These are phyloP conservation scores for Betta splendens DNA, from an alignment of 2,797 vertebrate species.

Conservation along the genomic window DNA sequence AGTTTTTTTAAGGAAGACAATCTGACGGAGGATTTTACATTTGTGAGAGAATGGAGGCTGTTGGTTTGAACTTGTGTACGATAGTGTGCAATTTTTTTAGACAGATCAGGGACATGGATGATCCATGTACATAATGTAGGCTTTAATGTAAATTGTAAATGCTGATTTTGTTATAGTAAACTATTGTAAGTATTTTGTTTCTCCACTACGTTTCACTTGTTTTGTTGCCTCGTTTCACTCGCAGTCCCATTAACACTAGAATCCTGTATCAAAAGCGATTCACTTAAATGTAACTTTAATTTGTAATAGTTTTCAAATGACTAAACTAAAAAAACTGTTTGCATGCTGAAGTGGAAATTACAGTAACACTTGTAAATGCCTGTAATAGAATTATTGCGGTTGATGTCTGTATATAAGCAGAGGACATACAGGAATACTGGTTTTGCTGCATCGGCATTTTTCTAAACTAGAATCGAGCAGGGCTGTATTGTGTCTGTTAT, in stretches of 20 bases:
- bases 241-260: conserved; percentile 17
- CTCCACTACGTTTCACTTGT: conserved; percentile 55
- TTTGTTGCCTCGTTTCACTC: conserved; percentile 46
- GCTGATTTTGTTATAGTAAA: conserved; percentile 51
- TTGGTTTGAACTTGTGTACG: conserved; percentile 68
- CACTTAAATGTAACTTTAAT: not conserved
- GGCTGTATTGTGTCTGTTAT: conserved; percentile 77
- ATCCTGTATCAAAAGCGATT: conserved; percentile 35
- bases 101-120: conserved; percentile 41
- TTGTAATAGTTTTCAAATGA: conserved; percentile 3
- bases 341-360: conserved; percentile 47
- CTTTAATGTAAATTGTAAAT: conserved; percentile 68
- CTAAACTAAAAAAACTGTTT: too few relatives aligned
- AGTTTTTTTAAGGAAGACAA: conserved; percentile 8
- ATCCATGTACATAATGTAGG: conserved; percentile 66
- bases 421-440: conserved; percentile 22
- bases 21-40: conserved; percentile 36
- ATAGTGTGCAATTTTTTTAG: conserved; percentile 49
- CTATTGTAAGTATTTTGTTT: conserved; percentile 19
- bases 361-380: conserved; percentile 33
- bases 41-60: conserved; percentile 62
- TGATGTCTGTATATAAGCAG: conserved; percentile 37
- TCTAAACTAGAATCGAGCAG: conserved; percentile 63
- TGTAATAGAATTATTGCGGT: conserved; percentile 42
- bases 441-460: conserved; percentile 62